Conservation (phyloP, 2,888 invertebrate genomes). For the Drosophila prostipennis region DNA sequence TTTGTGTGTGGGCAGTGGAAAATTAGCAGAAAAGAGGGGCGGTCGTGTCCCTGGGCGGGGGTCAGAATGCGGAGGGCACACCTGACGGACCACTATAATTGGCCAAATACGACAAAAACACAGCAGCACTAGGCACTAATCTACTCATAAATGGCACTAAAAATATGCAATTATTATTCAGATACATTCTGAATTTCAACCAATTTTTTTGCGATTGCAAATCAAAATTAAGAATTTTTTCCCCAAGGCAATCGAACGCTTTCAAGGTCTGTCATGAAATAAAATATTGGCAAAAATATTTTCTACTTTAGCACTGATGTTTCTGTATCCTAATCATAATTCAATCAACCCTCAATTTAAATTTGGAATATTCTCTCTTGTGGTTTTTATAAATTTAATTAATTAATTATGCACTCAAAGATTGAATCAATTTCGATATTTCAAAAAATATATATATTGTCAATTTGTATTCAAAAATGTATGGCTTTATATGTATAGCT, state of each 20-base stretch:
- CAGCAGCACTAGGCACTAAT: background rate
- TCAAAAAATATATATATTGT: background rate
- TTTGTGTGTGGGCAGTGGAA: conserved; percentile 73
- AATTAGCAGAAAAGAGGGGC: conserved; percentile 52
- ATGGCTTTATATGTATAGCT: background rate
- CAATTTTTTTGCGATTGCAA: background rate
- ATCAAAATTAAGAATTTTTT: background rate
- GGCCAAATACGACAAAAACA: conserved; percentile 18
- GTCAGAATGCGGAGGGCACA: conserved; percentile 51
- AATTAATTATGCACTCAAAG: conserved; percentile 6
- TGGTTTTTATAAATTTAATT: conserved; percentile 11
- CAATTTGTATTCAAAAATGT: too few relatives aligned
- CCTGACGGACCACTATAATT: conserved; percentile 48
- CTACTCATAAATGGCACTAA: conserved; percentile 2
- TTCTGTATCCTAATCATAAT: conserved; percentile 7
- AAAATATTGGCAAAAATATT: conserved; percentile 1
- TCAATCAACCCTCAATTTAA: conserved; percentile 1
- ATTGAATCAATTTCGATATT: background rate
- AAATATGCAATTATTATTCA: conserved; percentile 19
- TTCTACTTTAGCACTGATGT: background rate
- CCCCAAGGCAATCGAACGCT: conserved; percentile 1
- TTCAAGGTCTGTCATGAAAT: conserved; percentile 1
- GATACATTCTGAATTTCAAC: conserved; percentile 2
- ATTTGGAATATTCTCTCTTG: background rate
- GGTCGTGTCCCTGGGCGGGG: conserved; percentile 45